Base-by-base conservation (phyloP, 1,140 invertebrate genomes). In the Drosophila murphyi region DNA sequence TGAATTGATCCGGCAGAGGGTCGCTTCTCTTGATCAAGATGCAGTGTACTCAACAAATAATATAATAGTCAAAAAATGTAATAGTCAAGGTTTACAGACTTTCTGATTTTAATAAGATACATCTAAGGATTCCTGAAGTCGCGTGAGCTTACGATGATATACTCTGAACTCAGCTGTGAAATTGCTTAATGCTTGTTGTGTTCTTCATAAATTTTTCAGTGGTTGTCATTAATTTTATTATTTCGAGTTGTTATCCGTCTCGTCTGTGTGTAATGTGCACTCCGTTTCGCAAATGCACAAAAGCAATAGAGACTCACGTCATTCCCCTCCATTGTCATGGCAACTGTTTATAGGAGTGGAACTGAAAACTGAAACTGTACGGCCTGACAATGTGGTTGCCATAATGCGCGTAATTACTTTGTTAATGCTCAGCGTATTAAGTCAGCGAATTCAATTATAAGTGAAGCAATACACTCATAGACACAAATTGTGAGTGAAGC, bases 351-450 rank as follows among this genome's bases (percentile, higher is more conserved):
- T 37, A 4, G 3, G 4, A 57, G 59, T 48, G 72, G 60, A 82
- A 63, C 32, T 63, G 37, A 50, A 56, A 41, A 20, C 10, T 20
- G 68, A 72, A 59, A 72, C 43, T 67, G 74, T 4, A 47, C 28
- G 37, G 52, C 34, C 45, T 10, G 64, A 41, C 74, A 76, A 80
- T 82, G 78, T 60, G 78, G 82, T 76, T 76, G 82, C 63, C 75
- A 80, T 85, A 85, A 83, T 83, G 81, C 81, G 76, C 72, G 82
- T 86, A 87, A 87, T 86, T 86, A 82, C 82, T 87, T 86, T 86
- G 82, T 87, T 87, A 86, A 86, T 86, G 78, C 82, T 82, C 72
- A 76, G 78, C 76, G 82, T 76, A 81, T 86, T 86, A 86, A 74
- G 75, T 65, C 51, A 43, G 75, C 52, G 82, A 87, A 86, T 86